phyloP scores from a whole-genome alignment of 92 coral and sea anemone species.

The Zoanthus gigantus region DNA sequence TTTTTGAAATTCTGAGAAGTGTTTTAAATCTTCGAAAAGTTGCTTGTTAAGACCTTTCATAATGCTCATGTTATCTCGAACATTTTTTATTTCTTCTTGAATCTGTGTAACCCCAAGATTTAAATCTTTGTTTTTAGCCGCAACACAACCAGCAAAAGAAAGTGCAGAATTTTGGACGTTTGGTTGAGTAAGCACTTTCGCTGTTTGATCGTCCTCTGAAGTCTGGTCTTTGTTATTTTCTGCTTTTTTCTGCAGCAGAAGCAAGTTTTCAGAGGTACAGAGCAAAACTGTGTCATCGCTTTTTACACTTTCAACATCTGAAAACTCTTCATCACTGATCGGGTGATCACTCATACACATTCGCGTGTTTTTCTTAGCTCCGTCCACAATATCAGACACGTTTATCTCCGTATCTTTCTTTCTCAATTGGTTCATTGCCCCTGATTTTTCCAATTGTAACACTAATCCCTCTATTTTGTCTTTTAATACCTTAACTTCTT shows the following conservation, averaged over 20 bases:
- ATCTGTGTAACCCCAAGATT: slow-evolving; percentile 50
- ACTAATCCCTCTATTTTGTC: slow-evolving; percentile 44
- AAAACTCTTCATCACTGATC: slow-evolving; percentile 8
- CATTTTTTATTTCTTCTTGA: slow-evolving; percentile 57
- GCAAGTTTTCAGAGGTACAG: slow-evolving; percentile 25
- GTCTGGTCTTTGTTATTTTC: background rate
- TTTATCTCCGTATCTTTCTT: background rate
- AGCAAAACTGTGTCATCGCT: slow-evolving; percentile 38
- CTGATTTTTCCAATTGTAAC: background rate
- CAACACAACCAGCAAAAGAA: background rate
- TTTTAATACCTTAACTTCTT: slow-evolving; percentile 42
- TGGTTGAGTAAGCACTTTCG: background rate
- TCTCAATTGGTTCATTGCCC: background rate
- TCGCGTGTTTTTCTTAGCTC: background rate
- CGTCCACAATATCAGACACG: background rate
- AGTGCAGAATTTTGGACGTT: background rate
- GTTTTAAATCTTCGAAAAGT: slow-evolving; percentile 52
- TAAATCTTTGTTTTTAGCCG: background rate
- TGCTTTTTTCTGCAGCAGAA: slow-evolving; percentile 12
- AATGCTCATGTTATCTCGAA: slow-evolving; percentile 59
- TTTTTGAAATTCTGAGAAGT: slow-evolving; percentile 51
- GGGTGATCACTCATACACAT: background rate
- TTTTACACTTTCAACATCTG: slow-evolving; percentile 29
- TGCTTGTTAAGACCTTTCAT: slow-evolving; percentile 53
- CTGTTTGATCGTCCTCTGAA: background rate